phyloP scores from a whole-genome alignment of 2,888 invertebrate genomes.

The Plebejus argus region DNA sequence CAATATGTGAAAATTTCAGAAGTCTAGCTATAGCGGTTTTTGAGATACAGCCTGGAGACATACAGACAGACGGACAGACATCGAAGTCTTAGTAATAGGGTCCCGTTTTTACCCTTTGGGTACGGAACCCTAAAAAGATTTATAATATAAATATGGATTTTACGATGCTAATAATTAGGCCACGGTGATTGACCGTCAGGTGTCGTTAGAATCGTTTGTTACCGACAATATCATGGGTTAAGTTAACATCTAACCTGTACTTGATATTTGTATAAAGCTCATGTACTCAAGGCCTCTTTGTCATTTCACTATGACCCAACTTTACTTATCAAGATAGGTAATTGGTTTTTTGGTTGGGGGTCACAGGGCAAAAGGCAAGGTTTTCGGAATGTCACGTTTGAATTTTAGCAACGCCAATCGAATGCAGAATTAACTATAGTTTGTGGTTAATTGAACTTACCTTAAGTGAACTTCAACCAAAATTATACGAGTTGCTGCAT shows the following conservation, averaged over 20 bases:
- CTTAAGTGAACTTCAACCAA: no score
- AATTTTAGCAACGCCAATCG: not conserved
- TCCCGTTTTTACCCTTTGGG: no score
- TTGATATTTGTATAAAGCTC: conserved; percentile 1
- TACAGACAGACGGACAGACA: no score
- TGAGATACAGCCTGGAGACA: no score
- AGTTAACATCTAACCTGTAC: not conserved
- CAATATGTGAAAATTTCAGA: no score
- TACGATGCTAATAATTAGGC: not conserved
- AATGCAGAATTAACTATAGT: not conserved
- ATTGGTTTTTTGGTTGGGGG: conserved; percentile 11
- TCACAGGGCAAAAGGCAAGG: not conserved
- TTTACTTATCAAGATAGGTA: not conserved
- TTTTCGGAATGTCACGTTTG: not conserved
- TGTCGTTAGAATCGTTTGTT: not conserved
- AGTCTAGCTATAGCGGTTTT: no score
- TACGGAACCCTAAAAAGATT: no score
- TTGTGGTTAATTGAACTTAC: no score
- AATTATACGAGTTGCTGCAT: no score
- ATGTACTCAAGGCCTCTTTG: not conserved
- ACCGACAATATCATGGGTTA: not conserved
- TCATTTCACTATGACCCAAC: not conserved
- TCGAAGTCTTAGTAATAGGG: no score
- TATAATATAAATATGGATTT: no score
- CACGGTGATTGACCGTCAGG: not conserved